Evolutionary conservation across 1,140 invertebrate species (phyloP).

Genomic region (honey bee (Apis mellifera)): Amel_HAv3.1 CM009931.2:16907501-16908000

Average conservation of each 20-base stretch:
- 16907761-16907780: too few species aligned
- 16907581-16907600: not conserved
- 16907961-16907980: constrained; percentile 42
- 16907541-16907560: not conserved
- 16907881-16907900: not conserved
- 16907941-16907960: constrained; percentile 39
- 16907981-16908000: constrained; percentile 43
- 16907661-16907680: not conserved
- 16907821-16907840: too few species aligned
- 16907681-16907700: too few species aligned
- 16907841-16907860: not conserved
- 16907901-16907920: constrained; percentile 11
- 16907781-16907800: too few species aligned
- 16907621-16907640: constrained; percentile 4
- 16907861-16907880: constrained; percentile 12
- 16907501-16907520: constrained; percentile 4
- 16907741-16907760: too few species aligned
- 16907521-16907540: not conserved
- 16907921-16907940: constrained; percentile 15
- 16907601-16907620: not conserved
- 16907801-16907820: not conserved
- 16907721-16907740: too few species aligned
- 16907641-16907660: too few species aligned
- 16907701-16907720: too few species aligned
- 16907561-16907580: constrained; percentile 15